phyloP scores from a whole-genome alignment of 2,888 invertebrate species.

The Theodoxus fluviatilis region DNA sequence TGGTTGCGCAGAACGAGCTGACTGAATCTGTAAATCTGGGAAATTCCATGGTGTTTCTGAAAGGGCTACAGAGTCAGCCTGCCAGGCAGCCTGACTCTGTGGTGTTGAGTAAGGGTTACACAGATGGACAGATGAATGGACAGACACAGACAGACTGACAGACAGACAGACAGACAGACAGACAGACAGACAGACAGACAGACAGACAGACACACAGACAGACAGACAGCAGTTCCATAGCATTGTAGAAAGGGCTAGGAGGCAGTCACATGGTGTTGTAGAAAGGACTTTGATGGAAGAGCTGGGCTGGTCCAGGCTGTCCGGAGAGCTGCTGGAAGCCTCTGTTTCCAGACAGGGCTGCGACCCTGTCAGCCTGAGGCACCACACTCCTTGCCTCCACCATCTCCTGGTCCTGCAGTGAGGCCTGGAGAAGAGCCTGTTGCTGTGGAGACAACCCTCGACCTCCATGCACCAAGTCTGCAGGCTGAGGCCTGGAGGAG shows the following conservation, averaged over 20 bases:
- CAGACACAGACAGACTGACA: constrained; percentile 17
- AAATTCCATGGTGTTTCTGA: too few relatives aligned
- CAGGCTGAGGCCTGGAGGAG: too few relatives aligned
- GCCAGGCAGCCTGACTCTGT: neutral
- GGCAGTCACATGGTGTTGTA: constrained; percentile 49
- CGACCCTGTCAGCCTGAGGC: neutral
- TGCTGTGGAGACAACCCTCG: too few relatives aligned
- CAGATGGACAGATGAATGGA: too few relatives aligned
- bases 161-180: constrained; percentile 9
- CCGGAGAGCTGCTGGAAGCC: too few relatives aligned
- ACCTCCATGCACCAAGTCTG: too few relatives aligned
- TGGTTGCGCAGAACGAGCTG: too few relatives aligned
- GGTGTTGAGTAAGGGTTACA: neutral
- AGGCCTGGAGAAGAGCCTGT: neutral
- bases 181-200: constrained; percentile 16
- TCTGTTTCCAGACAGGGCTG: too few relatives aligned
- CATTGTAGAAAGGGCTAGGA: neutral
- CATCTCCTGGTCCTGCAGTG: neutral
- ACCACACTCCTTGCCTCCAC: neutral
- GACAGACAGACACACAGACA: constrained; percentile 9
- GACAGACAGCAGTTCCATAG: neutral
- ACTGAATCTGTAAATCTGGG: too few relatives aligned
- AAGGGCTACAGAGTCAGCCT: neutral
- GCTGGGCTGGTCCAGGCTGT: neutral
- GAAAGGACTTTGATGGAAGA: constrained; percentile 35